Evolutionary conservation across 2,797 vertebrate genomes (phyloP), one percentile per base, ranked within the genome.

Genomic region (Varecia variegata): DNA sequence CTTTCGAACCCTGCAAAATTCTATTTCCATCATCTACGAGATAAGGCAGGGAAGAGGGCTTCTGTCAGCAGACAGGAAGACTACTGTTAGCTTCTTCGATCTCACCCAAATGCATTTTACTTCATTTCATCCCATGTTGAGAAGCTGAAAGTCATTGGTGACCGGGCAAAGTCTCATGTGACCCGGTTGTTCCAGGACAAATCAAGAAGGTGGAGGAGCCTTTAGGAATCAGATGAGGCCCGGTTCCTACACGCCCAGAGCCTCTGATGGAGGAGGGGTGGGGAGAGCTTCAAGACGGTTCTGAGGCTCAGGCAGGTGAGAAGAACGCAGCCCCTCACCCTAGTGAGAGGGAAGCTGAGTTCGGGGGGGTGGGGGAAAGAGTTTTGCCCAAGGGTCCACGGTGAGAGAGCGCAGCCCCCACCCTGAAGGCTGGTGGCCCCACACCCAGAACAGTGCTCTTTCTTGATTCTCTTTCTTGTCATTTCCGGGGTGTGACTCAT

Each of bases 261-360:
- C 0, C 4, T 12, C 43, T 2, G 23, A n/a, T 6, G 1, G 21
- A 8, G 0, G 35, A 6, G 9, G 6, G 38, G 1, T 23, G 1
- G 65, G 60, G 20, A 18, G 38, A 58, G 11, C 14, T 58, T 45
- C 14, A 25, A n/a, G 10, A 15, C 38, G 27, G 9, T 13, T 30
- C 20, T 10, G 58, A 79, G 45, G 38, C 30, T 15, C 8, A 47
- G 7, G 17, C 17, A 47, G 43, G 25, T 18, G 27, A 81, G 52
- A 87, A 60, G 23, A 71, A 12, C 7, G 1, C 38, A 52, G 21
- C 8, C 27, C 32, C 12, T 81, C 30, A 21, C 43, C 71, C 81
- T 8, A 76, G 30, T 2, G 56, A 79, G 12, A 30, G 68, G 81
- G 68, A 47, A 32, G 13, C 27, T 62, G 5, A 73, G 45, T 0